phyloP scores from a whole-genome alignment of 2,888 invertebrate species.

The Tiliacea citrago region DNA sequence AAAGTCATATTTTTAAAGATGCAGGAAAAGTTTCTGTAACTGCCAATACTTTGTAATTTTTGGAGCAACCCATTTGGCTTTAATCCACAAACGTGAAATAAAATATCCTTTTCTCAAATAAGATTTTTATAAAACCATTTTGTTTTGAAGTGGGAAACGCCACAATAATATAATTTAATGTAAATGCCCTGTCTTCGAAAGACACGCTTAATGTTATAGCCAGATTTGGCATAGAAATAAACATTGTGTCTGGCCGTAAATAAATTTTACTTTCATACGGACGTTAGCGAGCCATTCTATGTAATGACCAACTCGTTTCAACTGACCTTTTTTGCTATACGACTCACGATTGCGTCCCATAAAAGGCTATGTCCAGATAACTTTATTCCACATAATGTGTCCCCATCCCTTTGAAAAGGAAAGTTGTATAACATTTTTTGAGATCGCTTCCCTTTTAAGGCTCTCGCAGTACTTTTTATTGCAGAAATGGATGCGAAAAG shows the following conservation, averaged over 20 bases:
- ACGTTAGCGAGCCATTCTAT: constrained; percentile 82
- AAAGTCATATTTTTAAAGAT: constrained; percentile 1
- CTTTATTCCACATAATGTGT: constrained; percentile 88
- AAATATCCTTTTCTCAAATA: constrained; percentile 8
- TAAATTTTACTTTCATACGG: constrained; percentile 85
- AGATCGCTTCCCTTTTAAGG: constrained; percentile 86
- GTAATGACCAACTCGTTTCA: constrained; percentile 82
- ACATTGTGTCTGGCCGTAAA: constrained; percentile 67
- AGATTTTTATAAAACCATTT: constrained; percentile 7
- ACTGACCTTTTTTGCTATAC: constrained; percentile 84
- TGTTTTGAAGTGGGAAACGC: constrained; percentile 13
- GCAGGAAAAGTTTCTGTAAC: constrained; percentile 14
- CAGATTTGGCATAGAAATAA: constrained; percentile 60
- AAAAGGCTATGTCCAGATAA: constrained; percentile 89
- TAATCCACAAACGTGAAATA: constrained; percentile 30
- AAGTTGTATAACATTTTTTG: constrained; percentile 87
- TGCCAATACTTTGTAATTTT: constrained; percentile 17
- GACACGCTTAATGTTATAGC: constrained; percentile 51
- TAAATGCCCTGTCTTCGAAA: constrained; percentile 31
- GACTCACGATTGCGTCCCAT: constrained; percentile 81
- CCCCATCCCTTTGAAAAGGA: constrained; percentile 88
- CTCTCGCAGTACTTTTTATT: constrained; percentile 81
- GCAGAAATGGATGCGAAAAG: constrained; percentile 79
- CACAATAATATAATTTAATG: not conserved
- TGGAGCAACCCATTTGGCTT: constrained; percentile 40